A percentile compares a stretch with the other conserved stretches of the same genome.
Conservation (phyloP, 2,888 invertebrate species). For the Andrena flavipes region DNA sequence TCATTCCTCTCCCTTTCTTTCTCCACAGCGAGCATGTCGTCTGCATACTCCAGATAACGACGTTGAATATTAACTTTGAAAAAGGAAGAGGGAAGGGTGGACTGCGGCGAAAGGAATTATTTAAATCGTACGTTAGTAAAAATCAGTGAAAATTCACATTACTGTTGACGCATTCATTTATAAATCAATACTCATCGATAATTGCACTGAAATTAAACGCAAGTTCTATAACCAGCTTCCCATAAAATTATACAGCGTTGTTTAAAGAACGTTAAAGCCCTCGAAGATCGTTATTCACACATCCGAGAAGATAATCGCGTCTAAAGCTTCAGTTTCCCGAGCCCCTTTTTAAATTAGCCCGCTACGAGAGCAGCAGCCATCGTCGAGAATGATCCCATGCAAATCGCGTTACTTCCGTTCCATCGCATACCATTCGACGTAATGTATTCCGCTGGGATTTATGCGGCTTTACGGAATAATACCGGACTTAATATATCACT, state of each 20-base stretch:
- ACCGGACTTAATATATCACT: conserved; percentile 62
- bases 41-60: conserved; percentile 1
- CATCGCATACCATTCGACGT: conserved; percentile 55
- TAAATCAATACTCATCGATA: too few species aligned
- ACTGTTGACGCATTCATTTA: too few species aligned
- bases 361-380: conserved; percentile 25
- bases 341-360: conserved; percentile 1
- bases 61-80: background rate
- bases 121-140: background rate
- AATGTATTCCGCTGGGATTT: conserved; percentile 64
- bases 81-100: background rate
- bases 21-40: background rate
- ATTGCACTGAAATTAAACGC: too few species aligned
- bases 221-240: too few species aligned
- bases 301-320: background rate
- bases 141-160: background rate
- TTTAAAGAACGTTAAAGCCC: background rate
- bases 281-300: background rate
- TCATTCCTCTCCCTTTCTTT: background rate
- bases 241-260: too few species aligned
- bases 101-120: background rate
- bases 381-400: conserved; percentile 54
- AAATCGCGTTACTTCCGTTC: conserved; percentile 62
- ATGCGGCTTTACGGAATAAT: conserved; percentile 61
- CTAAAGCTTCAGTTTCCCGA: background rate